Evolutionary conservation across 92 coral and sea anemone genomes (phyloP).

Genomic region (Ricordea florida): DNA sequence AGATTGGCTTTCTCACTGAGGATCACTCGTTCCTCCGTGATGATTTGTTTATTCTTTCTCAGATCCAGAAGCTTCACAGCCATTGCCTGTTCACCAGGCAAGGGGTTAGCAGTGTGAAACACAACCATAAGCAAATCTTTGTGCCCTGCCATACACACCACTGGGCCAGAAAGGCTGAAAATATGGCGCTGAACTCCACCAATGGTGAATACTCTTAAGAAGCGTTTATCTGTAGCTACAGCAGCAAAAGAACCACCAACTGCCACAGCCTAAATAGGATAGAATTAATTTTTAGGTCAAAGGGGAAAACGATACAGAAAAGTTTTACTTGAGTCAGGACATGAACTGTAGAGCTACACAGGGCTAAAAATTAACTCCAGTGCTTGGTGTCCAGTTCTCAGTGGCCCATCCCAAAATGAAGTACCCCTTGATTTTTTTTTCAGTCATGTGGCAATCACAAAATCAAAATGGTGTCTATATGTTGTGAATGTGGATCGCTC

Average conservation of each 20-base stretch:
- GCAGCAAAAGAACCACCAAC: constrained; percentile 84
- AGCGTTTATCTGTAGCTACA: constrained; percentile 80
- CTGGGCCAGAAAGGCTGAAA: constrained; percentile 85
- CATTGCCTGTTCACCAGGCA: constrained; percentile 90
- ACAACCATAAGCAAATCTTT: constrained; percentile 67
- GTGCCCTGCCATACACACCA: constrained; percentile 89
- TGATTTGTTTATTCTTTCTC: constrained; percentile 43
- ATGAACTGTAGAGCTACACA: no score
- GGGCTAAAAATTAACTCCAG: no score
- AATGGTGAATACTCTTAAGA: constrained; percentile 81
- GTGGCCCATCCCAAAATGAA: no score
- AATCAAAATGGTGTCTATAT: no score
- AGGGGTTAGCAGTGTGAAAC: constrained; percentile 81
- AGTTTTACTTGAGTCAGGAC: not conserved
- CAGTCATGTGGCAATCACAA: no score
- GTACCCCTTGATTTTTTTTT: no score
- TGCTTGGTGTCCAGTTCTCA: no score
- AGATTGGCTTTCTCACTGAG: constrained; percentile 85
- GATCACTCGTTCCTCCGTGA: constrained; percentile 76
- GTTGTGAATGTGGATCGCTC: no score
- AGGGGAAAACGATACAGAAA: not conserved
- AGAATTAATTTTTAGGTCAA: not conserved
- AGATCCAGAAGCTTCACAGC: constrained; percentile 82
- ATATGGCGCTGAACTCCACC: constrained; percentile 91
- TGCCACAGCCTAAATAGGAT: constrained; percentile 70